phyloP scores from a whole-genome alignment of 92 coral and sea anemone species.

The Epizoanthus scotinus region DNA sequence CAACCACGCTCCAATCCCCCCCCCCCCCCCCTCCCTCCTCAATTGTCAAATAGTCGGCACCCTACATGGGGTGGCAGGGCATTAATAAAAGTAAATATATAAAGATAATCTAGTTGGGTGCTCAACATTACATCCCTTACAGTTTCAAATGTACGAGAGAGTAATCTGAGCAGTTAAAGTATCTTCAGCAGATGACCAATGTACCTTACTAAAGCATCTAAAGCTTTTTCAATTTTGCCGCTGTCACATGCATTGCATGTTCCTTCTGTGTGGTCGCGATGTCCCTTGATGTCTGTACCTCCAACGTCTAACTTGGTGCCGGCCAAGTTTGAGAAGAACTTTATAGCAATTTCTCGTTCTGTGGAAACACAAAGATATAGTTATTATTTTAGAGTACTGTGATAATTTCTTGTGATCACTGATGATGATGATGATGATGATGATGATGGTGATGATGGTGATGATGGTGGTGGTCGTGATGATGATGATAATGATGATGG shows the following conservation, averaged over 20 bases:
- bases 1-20: too few species aligned
- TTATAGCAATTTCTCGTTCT: constrained; percentile 82
- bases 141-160: too few species aligned
- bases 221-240: constrained; percentile 73
- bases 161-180: too few species aligned
- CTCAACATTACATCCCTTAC: too few species aligned
- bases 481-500: too few species aligned
- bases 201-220: constrained; percentile 74
- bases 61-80: too few species aligned
- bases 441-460: too few species aligned
- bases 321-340: constrained; percentile 81
- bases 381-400: neutral
- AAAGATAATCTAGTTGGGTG: too few species aligned
- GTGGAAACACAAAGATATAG: neutral
- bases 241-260: constrained; percentile 73
- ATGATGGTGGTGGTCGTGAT: too few species aligned
- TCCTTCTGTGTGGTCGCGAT: constrained; percentile 66
- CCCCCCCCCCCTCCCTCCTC: too few species aligned
- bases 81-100: too few species aligned
- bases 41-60: too few species aligned
- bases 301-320: constrained; percentile 68
- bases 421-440: neutral
- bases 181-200: neutral
- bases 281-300: constrained; percentile 49
- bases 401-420: neutral